Conservation (phyloP, 2,888 invertebrate genomes). For the Cenopis cana region DNA sequence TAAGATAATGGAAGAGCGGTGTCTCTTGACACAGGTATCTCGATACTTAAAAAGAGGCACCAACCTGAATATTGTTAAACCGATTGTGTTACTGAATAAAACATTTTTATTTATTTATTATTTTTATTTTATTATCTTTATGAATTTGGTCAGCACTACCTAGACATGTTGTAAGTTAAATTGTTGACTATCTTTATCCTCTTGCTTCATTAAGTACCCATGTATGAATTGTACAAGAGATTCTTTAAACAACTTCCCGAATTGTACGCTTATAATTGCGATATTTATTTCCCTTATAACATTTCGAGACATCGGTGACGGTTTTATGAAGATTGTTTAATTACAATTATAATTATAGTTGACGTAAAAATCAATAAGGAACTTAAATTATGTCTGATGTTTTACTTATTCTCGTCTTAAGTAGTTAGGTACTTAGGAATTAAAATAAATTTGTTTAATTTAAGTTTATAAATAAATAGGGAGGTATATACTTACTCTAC, state of each 20-base stretch:
- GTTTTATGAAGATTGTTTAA: slow-evolving; percentile 29
- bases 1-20: too few relatives aligned
- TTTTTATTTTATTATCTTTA: too few relatives aligned
- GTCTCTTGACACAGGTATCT: too few relatives aligned
- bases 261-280: slow-evolving; percentile 31
- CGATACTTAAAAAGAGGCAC: too few relatives aligned
- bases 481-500: too few relatives aligned
- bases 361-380: slow-evolving; percentile 29
- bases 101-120: too few relatives aligned
- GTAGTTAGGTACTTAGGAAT: too few relatives aligned
- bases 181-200: background rate
- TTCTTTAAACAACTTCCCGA: slow-evolving; percentile 36
- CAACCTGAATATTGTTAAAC: too few relatives aligned
- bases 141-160: background rate
- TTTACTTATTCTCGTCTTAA: slow-evolving; percentile 1
- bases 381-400: slow-evolving; percentile 3
- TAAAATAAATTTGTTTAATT: too few relatives aligned
- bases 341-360: slow-evolving; percentile 10
- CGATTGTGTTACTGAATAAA: too few relatives aligned
- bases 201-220: background rate
- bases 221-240: slow-evolving; percentile 7
- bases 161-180: background rate
- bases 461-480: too few relatives aligned
- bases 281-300: slow-evolving; percentile 12
- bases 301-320: slow-evolving; percentile 26